Evolutionary conservation across 1,140 invertebrate species (phyloP).

Genomic region (Oedothorax gibbosus): DNA sequence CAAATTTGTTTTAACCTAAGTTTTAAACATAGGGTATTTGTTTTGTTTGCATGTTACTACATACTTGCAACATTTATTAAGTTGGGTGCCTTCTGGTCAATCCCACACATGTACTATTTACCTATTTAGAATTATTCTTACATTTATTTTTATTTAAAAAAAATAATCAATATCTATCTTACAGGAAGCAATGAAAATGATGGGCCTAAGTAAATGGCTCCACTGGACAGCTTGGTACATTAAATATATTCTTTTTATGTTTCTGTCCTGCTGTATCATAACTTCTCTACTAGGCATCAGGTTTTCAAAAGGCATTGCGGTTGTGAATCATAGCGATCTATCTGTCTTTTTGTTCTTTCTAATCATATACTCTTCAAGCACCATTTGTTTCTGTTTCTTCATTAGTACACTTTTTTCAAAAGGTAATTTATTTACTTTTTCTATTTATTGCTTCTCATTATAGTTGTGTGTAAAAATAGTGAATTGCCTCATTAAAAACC

Average conservation of each 20-base stretch:
- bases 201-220: constrained; percentile 74
- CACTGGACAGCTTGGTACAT: constrained; percentile 77
- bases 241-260: constrained; percentile 73
- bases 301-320: constrained; percentile 72
- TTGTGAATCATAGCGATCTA: constrained; percentile 71
- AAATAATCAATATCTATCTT: constrained; percentile 65
- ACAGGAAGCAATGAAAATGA: constrained; percentile 76
- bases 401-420: constrained; percentile 73
- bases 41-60: too few relatives aligned
- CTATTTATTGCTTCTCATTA: background rate
- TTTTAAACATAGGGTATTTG: too few relatives aligned
- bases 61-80: too few relatives aligned
- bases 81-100: too few relatives aligned
- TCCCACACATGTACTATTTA: too few relatives aligned
- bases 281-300: constrained; percentile 71
- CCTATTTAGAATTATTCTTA: too few relatives aligned
- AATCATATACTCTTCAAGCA: constrained; percentile 71
- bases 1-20: too few relatives aligned
- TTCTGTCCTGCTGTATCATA: constrained; percentile 76
- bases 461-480: background rate
- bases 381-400: constrained; percentile 73
- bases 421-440: constrained; percentile 71
- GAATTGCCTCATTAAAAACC: too few relatives aligned
- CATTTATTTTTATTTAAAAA: too few relatives aligned
- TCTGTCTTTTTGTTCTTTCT: constrained; percentile 72